Conservation (phyloP, 2,888 invertebrate genomes). For the Microplitis manilae region DNA sequence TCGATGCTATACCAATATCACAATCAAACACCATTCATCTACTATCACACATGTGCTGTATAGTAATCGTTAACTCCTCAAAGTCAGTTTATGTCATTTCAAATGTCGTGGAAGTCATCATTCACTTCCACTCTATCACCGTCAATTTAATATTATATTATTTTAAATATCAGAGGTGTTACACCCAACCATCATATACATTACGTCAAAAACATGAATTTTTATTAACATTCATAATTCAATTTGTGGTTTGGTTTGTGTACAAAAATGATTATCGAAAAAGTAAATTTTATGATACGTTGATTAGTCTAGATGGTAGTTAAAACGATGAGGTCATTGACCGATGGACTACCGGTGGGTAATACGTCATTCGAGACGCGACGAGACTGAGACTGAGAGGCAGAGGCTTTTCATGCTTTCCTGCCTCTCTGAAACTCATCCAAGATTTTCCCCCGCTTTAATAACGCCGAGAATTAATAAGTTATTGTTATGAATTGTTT, state of each 20-base stretch:
- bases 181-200: background rate
- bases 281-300: slow-evolving; percentile 19
- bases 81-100: slow-evolving; percentile 28
- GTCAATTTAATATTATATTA: background rate
- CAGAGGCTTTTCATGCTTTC: slow-evolving; percentile 42
- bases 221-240: too few species aligned
- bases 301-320: slow-evolving; percentile 17
- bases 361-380: slow-evolving; percentile 50
- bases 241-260: too few species aligned
- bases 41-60: slow-evolving; percentile 17
- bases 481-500: background rate
- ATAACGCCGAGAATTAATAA: slow-evolving; percentile 2
- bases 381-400: slow-evolving; percentile 42
- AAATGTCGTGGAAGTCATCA: slow-evolving; percentile 1
- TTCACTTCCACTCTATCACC: background rate
- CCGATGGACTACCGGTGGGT: slow-evolving; percentile 50
- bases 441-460: slow-evolving; percentile 18
- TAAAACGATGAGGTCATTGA: slow-evolving; percentile 47
- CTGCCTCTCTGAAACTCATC: slow-evolving; percentile 37
- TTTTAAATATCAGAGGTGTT: slow-evolving; percentile 1
- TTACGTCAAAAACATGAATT: too few species aligned
- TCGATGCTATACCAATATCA: slow-evolving; percentile 34
- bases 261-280: background rate
- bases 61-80: slow-evolving; percentile 6
- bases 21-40: background rate